A percentile compares a stretch with the other conserved stretches of the same genome.
Evolutionary conservation across 2,797 vertebrate genomes (phyloP).

Genomic region (Melanotaenia nigrans): DNA sequence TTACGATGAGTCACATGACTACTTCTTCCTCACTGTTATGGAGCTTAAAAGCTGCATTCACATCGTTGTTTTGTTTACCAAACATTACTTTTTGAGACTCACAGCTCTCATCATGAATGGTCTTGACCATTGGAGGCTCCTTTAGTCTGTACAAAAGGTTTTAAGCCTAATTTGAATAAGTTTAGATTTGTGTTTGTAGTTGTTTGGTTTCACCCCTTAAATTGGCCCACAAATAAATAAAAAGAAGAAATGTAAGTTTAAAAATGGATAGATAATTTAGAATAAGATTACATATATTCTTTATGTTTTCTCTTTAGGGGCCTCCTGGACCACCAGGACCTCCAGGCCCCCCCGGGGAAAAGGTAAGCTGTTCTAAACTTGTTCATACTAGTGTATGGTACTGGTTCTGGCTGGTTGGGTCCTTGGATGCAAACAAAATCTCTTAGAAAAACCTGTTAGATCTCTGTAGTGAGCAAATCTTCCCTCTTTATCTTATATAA

Average conservation of each 20-base stretch:
- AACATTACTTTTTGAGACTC: not conserved
- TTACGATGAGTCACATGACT: not conserved
- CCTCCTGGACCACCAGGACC: slow-evolving; percentile 90
- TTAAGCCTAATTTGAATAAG: not conserved
- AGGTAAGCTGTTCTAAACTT: slow-evolving; percentile 78
- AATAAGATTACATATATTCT: slow-evolving; percentile 3
- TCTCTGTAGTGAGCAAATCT: not conserved
- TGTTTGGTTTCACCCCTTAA: not conserved
- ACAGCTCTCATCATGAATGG: not conserved
- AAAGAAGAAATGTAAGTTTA: not conserved
- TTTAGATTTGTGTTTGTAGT: not conserved
- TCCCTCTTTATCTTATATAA: slow-evolving; percentile 51
- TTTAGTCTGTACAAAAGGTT: not conserved
- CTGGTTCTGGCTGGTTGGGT: not conserved
- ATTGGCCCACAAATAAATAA: not conserved
- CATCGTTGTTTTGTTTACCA: slow-evolving; percentile 4
- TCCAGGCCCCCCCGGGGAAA: slow-evolving; percentile 85
- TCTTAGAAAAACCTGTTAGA: not conserved
- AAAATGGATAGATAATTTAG: not conserved
- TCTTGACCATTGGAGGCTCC: not conserved
- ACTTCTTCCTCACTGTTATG: not conserved
- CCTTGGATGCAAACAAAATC: not conserved
- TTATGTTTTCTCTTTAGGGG: slow-evolving; percentile 77
- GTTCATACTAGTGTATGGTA: too few relatives aligned
- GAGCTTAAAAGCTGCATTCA: slow-evolving; percentile 5